Evolutionary conservation across 53 echinoderm and acorn worm genomes (phyloP).

Genomic region (Mesocentrotus franciscanus): DNA sequence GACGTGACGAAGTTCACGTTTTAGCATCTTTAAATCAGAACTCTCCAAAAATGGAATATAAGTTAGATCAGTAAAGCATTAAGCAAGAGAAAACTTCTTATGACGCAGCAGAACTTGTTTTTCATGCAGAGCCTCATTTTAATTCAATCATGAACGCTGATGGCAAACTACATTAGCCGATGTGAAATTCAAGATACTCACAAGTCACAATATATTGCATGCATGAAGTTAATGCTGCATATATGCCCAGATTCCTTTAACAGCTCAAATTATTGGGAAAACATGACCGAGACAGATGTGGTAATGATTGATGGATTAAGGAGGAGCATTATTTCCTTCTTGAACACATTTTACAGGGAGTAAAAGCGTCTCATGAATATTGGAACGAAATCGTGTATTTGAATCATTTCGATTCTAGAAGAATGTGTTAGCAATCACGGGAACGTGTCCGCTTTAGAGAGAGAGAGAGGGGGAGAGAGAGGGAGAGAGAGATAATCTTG

Average conservation of each 20-base stretch:
- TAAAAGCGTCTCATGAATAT: background rate
- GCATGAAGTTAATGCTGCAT: background rate
- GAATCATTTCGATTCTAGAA: no score
- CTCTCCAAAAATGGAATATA: background rate
- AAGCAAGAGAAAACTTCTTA: background rate
- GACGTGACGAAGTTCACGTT: background rate
- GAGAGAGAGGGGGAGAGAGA: no score
- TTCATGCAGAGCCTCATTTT: slow-evolving; percentile 2
- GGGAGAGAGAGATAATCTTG: no score
- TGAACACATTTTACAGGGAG: background rate
- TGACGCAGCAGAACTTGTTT: slow-evolving; percentile 50
- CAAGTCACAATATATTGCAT: background rate
- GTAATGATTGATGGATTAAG: background rate
- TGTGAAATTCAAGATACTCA: background rate
- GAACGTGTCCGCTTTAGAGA: no score
- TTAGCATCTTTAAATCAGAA: background rate
- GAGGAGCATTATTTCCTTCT: background rate
- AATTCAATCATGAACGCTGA: slow-evolving; percentile 10
- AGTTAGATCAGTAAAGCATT: background rate
- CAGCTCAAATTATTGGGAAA: background rate
- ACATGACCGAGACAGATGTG: background rate
- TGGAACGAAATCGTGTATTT: background rate
- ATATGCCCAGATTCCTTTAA: background rate
- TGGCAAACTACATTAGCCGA: slow-evolving; percentile 29
- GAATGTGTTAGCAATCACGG: no score